phyloP scores from a whole-genome alignment of 2,797 vertebrate species.

The Coluber constrictor region DNA sequence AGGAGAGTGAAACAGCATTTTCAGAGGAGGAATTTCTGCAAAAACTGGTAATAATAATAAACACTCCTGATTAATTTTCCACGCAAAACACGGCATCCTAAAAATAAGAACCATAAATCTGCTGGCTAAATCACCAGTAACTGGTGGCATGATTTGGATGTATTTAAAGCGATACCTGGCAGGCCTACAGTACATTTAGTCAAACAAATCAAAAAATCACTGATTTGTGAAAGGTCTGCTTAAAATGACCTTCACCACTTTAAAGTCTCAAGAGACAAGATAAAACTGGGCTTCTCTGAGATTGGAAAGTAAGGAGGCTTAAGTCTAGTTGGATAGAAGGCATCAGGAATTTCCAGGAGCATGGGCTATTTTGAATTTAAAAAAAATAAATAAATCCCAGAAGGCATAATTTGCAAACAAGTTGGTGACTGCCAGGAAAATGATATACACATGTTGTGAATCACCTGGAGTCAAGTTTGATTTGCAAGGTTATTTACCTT shows the following conservation, averaged over 20 bases:
- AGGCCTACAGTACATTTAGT: background rate
- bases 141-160: background rate
- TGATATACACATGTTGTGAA: background rate
- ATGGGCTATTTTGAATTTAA: background rate
- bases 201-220: background rate
- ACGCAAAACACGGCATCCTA: background rate
- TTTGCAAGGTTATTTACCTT: background rate
- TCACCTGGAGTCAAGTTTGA: background rate
- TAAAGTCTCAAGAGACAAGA: background rate
- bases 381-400: background rate
- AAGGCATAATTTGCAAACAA: background rate
- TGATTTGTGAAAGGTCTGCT: background rate
- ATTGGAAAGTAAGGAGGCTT: background rate
- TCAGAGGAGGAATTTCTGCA: constrained; percentile 33
- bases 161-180: background rate
- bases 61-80: background rate
- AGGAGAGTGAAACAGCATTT: accelerated
- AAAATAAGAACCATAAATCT: background rate
- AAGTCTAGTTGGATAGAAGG: background rate
- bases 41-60: background rate
- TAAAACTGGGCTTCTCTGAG: background rate
- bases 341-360: background rate
- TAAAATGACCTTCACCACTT: background rate
- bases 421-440: background rate
- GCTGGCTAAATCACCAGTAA: background rate